Percentiles rank a stretch among this genome's conserved stretches.
phyloP scores from a whole-genome alignment of 2,888 invertebrate genomes.

The Uropetala carovei region DNA sequence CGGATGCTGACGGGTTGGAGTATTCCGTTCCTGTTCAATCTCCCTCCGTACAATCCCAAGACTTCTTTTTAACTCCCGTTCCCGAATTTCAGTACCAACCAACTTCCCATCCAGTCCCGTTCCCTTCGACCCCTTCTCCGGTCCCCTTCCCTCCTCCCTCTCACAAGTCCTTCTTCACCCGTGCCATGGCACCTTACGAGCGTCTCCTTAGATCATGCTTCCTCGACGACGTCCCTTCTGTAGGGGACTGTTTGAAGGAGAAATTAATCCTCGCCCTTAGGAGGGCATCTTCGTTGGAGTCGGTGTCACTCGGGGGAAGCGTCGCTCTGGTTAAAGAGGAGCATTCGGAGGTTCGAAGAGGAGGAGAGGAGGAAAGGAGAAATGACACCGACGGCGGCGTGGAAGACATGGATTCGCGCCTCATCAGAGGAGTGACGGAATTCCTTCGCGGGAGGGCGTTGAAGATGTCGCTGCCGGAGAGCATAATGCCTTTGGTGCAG shows the following conservation, averaged over 20 bases:
- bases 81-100: not conserved
- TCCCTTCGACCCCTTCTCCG: not conserved
- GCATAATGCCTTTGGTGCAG: conserved; percentile 24
- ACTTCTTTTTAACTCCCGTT: not conserved
- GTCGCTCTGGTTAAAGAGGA: conserved; percentile 14
- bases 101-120: not conserved
- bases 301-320: not conserved
- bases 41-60: not conserved
- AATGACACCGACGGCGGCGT: not conserved
- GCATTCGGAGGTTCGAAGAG: not conserved
- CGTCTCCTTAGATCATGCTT: conserved; percentile 21
- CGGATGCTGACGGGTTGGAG: not conserved
- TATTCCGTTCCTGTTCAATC: not conserved
- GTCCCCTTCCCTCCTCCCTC: not conserved
- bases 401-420: conserved; percentile 35
- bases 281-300: conserved; percentile 19
- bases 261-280: conserved; percentile 37
- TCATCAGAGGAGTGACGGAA: not conserved
- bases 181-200: conserved; percentile 45
- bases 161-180: conserved; percentile 27
- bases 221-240: not conserved
- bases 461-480: conserved; percentile 34
- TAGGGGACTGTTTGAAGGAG: conserved; percentile 38
- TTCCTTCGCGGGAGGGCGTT: conserved; percentile 34
- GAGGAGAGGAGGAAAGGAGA: not conserved